These are phyloP conservation scores for Drosophila maculinotata DNA, from an alignment of 2,888 invertebrate genomes.

Conservation along the genomic window DNA sequence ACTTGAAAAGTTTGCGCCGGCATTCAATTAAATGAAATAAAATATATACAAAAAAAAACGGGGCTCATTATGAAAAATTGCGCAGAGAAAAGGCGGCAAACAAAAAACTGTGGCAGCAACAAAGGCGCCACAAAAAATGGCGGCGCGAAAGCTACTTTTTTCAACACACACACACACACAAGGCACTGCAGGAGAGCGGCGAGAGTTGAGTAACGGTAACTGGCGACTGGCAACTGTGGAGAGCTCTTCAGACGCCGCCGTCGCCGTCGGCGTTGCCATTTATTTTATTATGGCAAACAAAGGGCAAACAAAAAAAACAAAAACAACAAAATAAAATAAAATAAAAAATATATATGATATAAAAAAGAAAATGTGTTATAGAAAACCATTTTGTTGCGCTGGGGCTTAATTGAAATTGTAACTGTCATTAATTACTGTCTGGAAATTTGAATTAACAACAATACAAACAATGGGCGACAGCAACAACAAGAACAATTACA, in stretches of 20 bases:
- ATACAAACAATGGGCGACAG: constrained; percentile 45
- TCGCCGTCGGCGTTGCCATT: constrained; percentile 75
- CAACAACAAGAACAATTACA: constrained; percentile 51
- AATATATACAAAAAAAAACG: constrained; percentile 38
- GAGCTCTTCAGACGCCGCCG: constrained; percentile 74
- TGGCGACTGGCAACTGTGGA: constrained; percentile 60
- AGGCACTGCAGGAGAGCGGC: constrained; percentile 30
- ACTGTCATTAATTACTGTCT: constrained; percentile 85
- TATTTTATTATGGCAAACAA: constrained; percentile 76
- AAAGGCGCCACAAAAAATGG: constrained; percentile 84
- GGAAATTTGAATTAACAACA: constrained; percentile 79
- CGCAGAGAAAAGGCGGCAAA: constrained; percentile 56
- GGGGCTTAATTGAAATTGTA: constrained; percentile 81
- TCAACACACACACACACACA: constrained; percentile 44
- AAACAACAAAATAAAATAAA: constrained; percentile 33
- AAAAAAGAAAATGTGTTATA: constrained; percentile 53
- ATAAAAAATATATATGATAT: constrained; percentile 31
- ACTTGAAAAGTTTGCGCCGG: constrained; percentile 73
- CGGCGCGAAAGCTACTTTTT: constrained; percentile 83
- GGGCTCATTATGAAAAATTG: constrained; percentile 80
- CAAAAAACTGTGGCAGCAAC: constrained; percentile 74
- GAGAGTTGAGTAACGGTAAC: constrained; percentile 55
- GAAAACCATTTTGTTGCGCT: constrained; percentile 64
- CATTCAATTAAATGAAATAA: constrained; percentile 62
- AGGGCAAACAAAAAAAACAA: constrained; percentile 56